Base-by-base conservation (phyloP, 1,140 invertebrate genomes). In the Cyclargus thomasi region DNA sequence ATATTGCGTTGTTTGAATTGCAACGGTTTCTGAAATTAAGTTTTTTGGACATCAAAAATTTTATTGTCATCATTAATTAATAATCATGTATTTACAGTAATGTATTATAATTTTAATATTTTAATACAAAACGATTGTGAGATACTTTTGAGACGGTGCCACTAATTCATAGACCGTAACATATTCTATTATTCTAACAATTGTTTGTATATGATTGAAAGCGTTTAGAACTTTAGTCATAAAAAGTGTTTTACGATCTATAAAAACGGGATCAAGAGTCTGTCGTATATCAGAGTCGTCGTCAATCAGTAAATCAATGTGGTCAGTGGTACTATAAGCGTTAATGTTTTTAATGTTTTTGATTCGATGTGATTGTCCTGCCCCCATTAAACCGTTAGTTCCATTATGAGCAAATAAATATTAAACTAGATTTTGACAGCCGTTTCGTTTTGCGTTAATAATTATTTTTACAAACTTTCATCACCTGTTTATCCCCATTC, bases 291-390 rank as follows among this genome's bases (percentile, higher is more conserved):
- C 55, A 59, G 20, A 6, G 55, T 59, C 55, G 0, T 18, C 55
- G 8, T 59, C 20, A 7, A 59, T 11, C 55, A 21, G 4, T 22
- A 59, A 18, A 59, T 20, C 55, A 59, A 4, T 29, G 4, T 21
- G 10, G 55, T 20, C 20, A 59, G 20, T 2, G n/a, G 18, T 18
- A 11, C 10, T 20, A 59, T 59, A 21, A 59, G 21, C 55, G 55
- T 59, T 59, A 59, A 59, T 71, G n/a, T 67, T 47, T 66, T 47
- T 47, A 35, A 18, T 71, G 57, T 69, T 59, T 64, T 29, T 63
- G 3, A 35, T 63, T 29, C 4, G 1, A 29, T 29, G 8, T 29
- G 5, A 29, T 29, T 29, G 29, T 29, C 29, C 5, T 29, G 29
- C 29, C 47, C 14, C n/a, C 14, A 14, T 53, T 7, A 14, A 10